Conservation (phyloP, 2,113 vertebrate genomes). For the Halcyon senegalensis region DNA sequence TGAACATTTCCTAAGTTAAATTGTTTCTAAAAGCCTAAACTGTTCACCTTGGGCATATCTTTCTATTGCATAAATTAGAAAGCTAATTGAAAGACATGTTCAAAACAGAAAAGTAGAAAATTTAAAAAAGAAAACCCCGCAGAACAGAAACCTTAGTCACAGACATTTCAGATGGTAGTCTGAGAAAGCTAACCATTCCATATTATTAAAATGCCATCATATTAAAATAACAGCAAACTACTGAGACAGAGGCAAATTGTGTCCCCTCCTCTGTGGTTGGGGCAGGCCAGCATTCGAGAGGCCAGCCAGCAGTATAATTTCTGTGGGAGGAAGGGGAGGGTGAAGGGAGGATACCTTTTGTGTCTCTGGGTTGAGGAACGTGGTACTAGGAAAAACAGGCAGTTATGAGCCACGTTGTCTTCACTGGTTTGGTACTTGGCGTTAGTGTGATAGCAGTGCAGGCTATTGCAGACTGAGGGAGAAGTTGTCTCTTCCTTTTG, state of each 20-base stretch:
- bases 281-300: neutral
- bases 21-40: neutral
- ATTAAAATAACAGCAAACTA: conserved; percentile 29
- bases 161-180: neutral
- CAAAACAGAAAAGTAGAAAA: neutral
- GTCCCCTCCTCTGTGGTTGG: neutral
- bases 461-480: neutral
- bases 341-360: conserved; percentile 22
- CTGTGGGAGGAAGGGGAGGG: neutral
- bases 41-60: neutral
- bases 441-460: neutral
- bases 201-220: conserved; percentile 51
- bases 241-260: conserved; percentile 10
- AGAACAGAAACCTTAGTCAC: neutral
- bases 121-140: neutral
- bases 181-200: neutral
- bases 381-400: neutral
- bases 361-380: neutral
- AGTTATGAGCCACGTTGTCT: neutral
- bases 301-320: neutral
- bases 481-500: neutral
- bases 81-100: neutral
- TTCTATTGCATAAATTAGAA: neutral
- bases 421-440: neutral
- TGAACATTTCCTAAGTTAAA: conserved; percentile 24